Evolutionary conservation across 2,797 vertebrate genomes (phyloP).

Genomic region (Phyllotis vaccarum): DNA sequence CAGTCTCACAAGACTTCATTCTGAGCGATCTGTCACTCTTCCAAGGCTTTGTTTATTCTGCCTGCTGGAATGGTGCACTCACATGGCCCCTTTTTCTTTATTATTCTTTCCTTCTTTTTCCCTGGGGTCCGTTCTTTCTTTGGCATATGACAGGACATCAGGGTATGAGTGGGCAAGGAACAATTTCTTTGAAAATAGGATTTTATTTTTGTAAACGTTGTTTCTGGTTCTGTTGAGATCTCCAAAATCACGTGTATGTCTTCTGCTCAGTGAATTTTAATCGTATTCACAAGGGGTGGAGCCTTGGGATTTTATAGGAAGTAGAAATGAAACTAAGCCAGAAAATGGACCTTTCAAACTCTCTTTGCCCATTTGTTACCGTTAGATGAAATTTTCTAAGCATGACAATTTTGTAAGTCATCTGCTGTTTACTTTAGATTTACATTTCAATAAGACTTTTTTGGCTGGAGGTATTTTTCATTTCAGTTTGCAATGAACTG

Average conservation of each 20-base stretch:
- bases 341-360: conserved; percentile 39
- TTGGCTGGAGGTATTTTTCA: conserved; percentile 55
- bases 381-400: not conserved
- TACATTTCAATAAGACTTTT: conserved; percentile 41
- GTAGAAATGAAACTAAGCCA: not conserved
- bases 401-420: conserved; percentile 44
- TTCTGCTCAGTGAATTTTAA: not conserved
- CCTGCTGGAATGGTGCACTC: not conserved
- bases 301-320: not conserved
- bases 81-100: conserved; percentile 12
- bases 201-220: conserved; percentile 18
- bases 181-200: conserved; percentile 38
- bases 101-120: not conserved
- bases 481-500: conserved; percentile 54
- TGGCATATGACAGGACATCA: not conserved
- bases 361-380: not conserved
- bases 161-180: not conserved
- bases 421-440: conserved; percentile 60
- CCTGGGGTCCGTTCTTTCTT: conserved; percentile 42
- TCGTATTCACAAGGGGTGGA: not conserved
- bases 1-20: not conserved
- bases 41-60: conserved; percentile 59
- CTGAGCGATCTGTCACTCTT: not conserved
- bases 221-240: conserved; percentile 35
- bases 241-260: not conserved